A percentile compares a stretch with the other conserved stretches of the same genome.
phyloP scores from a whole-genome alignment of 2,797 vertebrate species.

The Lepus townsendii region DNA sequence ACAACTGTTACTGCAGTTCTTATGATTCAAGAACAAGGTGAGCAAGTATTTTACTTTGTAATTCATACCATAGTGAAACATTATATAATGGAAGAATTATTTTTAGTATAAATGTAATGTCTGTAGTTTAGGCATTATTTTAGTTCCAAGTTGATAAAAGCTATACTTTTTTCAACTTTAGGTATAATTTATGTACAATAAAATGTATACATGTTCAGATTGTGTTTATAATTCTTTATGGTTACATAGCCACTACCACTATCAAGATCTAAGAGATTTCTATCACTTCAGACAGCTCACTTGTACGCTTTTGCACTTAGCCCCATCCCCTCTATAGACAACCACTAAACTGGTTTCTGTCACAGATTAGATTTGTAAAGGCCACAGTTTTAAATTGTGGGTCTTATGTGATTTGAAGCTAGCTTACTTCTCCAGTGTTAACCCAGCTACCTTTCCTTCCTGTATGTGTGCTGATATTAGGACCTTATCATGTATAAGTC shows the following conservation, averaged over 20 bases:
- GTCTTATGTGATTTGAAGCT: not conserved
- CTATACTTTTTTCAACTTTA: not conserved
- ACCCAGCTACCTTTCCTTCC: not conserved
- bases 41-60: not conserved
- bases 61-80: not conserved
- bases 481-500: not conserved
- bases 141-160: conserved; percentile 30
- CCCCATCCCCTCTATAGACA: not conserved
- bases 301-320: not conserved
- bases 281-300: not conserved
- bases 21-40: not conserved
- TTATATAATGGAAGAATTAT: conserved; percentile 4
- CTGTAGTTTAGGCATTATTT: too few species aligned
- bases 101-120: conserved; percentile 1
- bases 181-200: conserved; percentile 7
- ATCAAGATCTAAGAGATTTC: not conserved
- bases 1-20: not conserved
- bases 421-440: not conserved
- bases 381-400: not conserved
- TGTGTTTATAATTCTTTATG: conserved; percentile 8
- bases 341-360: not conserved
- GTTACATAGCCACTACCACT: not conserved
- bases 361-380: conserved; percentile 21
- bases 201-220: not conserved
- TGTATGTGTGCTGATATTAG: not conserved